Conservation (phyloP, 2,888 invertebrate species). For the Andrena flavipes region DNA sequence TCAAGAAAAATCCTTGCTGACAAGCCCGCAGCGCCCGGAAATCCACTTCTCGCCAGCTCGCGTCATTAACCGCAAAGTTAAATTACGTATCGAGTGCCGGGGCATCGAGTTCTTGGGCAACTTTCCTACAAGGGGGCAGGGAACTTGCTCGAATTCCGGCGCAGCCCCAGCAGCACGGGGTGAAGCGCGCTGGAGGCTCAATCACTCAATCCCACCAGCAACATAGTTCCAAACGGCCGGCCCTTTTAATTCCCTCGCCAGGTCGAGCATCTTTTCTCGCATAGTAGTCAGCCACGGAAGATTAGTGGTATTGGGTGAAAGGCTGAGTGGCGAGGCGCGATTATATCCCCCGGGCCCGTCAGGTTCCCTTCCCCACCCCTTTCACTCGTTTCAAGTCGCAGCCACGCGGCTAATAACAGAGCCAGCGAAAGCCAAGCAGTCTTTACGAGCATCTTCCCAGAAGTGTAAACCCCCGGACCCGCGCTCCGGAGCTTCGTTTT, state of each 20-base stretch:
- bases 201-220: constrained; percentile 50
- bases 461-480: constrained; percentile 81
- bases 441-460: constrained; percentile 84
- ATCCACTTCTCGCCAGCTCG: neutral
- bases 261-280: constrained; percentile 27
- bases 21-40: neutral
- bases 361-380: constrained; percentile 68
- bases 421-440: constrained; percentile 80
- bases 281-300: constrained; percentile 68
- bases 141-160: constrained; percentile 23
- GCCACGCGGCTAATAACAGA: constrained; percentile 82
- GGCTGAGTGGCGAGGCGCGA: constrained; percentile 76
- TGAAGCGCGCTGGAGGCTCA: neutral
- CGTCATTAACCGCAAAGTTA: constrained; percentile 17
- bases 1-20: neutral
- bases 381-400: constrained; percentile 76
- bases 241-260: constrained; percentile 59
- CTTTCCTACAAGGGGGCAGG: constrained; percentile 4
- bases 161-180: neutral
- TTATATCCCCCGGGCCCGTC: constrained; percentile 77
- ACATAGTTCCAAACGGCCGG: constrained; percentile 21
- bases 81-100: constrained; percentile 15
- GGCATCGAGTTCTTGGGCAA: neutral
- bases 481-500: constrained; percentile 27
- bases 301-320: constrained; percentile 78